A percentile compares a stretch with the other conserved stretches of the same genome.
phyloP scores from a whole-genome alignment of 2,888 invertebrate genomes.

The Lypha dubia region DNA sequence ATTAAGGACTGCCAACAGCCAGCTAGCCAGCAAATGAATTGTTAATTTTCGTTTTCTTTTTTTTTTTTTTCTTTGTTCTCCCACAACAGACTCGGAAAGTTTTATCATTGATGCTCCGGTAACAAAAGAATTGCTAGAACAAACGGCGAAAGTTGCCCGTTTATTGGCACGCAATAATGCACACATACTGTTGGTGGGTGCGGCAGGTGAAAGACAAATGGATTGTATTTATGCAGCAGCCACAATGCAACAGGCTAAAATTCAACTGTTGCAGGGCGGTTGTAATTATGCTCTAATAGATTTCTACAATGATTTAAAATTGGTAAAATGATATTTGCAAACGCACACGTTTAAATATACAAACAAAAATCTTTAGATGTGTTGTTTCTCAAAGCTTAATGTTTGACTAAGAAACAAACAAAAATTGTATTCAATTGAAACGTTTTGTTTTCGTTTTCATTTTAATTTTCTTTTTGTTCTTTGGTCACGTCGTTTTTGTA shows the following conservation, averaged over 20 bases:
- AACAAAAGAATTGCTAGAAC: conserved; percentile 87
- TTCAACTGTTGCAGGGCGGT: conserved; percentile 85
- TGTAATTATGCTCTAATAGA: conserved; percentile 86
- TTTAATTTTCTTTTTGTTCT: conserved; percentile 15
- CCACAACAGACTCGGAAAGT: conserved; percentile 86
- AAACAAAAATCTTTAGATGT: neutral
- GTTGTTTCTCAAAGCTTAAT: neutral
- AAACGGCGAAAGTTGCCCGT: conserved; percentile 87
- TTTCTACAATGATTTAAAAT: conserved; percentile 91
- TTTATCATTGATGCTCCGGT: conserved; percentile 86
- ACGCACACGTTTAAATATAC: neutral
- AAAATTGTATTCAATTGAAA: conserved; percentile 29
- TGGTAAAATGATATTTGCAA: conserved; percentile 83
- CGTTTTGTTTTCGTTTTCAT: conserved; percentile 28
- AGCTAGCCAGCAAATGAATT: no score
- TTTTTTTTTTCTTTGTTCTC: no score
- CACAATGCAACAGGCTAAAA: conserved; percentile 88
- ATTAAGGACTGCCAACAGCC: conserved; percentile 15
- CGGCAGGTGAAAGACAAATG: conserved; percentile 91
- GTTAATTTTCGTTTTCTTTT: conserved; percentile 21
- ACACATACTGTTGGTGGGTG: conserved; percentile 85
- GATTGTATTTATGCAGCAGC: conserved; percentile 90
- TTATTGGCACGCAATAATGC: conserved; percentile 85
- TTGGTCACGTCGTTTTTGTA: conserved; percentile 78
- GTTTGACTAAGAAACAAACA: neutral